A percentile compares a stretch with the other conserved stretches of the same genome.
Conservation (phyloP, 1,140 invertebrate genomes). For the Drosophila albomicans region DNA sequence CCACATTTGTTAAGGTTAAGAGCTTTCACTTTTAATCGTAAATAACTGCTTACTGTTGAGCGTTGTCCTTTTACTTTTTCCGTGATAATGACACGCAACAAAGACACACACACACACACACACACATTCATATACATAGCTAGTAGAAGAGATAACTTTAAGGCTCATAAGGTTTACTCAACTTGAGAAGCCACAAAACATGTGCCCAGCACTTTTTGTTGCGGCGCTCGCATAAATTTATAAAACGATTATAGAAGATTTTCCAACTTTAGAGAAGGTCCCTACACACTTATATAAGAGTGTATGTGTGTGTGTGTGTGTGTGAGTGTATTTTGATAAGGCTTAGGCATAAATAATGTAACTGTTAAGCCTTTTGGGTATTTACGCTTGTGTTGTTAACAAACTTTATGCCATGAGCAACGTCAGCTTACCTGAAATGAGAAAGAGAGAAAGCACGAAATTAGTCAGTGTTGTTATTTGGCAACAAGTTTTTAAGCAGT, state of each 20-base stretch:
- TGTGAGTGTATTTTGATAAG: conserved; percentile 61
- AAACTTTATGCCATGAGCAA: conserved; percentile 50
- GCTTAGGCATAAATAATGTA: conserved; percentile 73
- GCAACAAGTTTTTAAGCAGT: conserved; percentile 39
- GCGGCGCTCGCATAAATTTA: conserved; percentile 57
- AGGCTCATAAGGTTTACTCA: conserved; percentile 40
- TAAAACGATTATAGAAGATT: conserved; percentile 62
- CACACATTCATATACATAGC: not conserved
- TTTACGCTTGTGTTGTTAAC: conserved; percentile 75
- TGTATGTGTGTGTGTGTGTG: conserved; percentile 16
- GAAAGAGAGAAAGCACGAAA: conserved; percentile 39
- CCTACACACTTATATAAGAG: not conserved
- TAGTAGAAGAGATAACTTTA: conserved; percentile 23
- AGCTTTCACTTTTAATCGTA: conserved; percentile 53
- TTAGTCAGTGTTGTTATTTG: conserved; percentile 50
- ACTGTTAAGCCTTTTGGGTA: conserved; percentile 76
- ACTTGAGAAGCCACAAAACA: conserved; percentile 47
- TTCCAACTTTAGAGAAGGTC: conserved; percentile 20
- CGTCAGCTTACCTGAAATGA: conserved; percentile 66
- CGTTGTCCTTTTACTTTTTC: conserved; percentile 36
- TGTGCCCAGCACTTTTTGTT: conserved; percentile 62
- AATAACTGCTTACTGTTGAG: conserved; percentile 37
- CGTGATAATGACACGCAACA: conserved; percentile 49
- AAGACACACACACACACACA: conserved; percentile 11
- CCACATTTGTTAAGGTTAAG: conserved; percentile 46